Evolutionary conservation across 2,113 vertebrate genomes (phyloP), one percentile per base, ranked within the genome.

Genomic region (Willisornis vidua): DNA sequence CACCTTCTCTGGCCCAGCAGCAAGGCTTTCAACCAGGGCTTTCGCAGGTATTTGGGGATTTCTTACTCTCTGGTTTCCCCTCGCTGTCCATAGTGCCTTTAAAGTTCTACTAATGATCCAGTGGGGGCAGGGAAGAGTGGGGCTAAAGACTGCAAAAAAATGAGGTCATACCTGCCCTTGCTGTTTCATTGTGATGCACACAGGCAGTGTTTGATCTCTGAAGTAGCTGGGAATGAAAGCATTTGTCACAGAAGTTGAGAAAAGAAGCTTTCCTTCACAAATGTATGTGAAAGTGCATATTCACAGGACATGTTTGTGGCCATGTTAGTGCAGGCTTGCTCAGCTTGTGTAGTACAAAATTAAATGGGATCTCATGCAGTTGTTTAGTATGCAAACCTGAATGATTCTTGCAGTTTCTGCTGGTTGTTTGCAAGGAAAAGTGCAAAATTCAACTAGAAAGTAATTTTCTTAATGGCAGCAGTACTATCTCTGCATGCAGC

Each of bases 11-110:
- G 95, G 99, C 99, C 10, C 99, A 99, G 68, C 99, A 99, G 75
- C 99, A 99, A 91, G 99, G 99, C 87, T 99, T 98, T 94, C 99
- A 99, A 39, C 99, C 99, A 7, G 99, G 99, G 10, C 99, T 99
- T n/a, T 99, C 99, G 4, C 99, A 99, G 99, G 99, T 99, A 97
- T n/a, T 65, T 51, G 41, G 66, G 23, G 3, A 31, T 66, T 26
- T 37, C 20, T 58, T 5, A 54, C 39, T 13, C 9, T 26, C 23
- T 29, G 52, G 26, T 43, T 6, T 3, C 1, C 1, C 8, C 6
- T 58, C 18, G 10, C 9, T 61, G 6, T 57, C 26, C 7, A 1
- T 59, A 7, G 10, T 87, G 10, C 23, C 15, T 76, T 80, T 51
- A 16, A 72, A 72, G 28, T 5, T 87, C 23, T 63, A 0, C 26